Conservation (phyloP, 1,140 invertebrate species). For the Sycophaga agraensis region DNA sequence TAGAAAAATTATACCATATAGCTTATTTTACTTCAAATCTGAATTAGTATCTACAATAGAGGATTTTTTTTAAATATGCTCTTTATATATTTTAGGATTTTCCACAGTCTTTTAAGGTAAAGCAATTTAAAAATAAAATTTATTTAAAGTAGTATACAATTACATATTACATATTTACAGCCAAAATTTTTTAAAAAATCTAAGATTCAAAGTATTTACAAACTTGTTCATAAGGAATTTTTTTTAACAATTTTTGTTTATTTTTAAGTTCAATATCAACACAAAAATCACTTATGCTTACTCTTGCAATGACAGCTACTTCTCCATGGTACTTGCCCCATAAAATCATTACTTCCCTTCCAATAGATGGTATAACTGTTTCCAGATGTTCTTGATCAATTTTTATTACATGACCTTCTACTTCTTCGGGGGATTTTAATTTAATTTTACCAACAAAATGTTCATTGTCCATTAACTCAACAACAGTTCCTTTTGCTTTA, state of each 20-base stretch:
- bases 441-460: conserved; percentile 75
- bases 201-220: conserved; percentile 57
- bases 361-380: conserved; percentile 91
- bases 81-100: background rate
- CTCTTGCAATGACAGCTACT: conserved; percentile 67
- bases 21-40: background rate
- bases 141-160: background rate
- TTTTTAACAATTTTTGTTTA: conserved; percentile 65
- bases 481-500: conserved; percentile 85
- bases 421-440: conserved; percentile 70
- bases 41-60: background rate
- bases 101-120: background rate
- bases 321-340: conserved; percentile 82
- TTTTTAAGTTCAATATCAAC: conserved; percentile 68
- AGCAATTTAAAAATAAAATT: no score
- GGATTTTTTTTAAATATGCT: background rate
- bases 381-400: conserved; percentile 87
- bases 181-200: conserved; percentile 1
- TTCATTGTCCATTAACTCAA: conserved; percentile 73
- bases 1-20: background rate
- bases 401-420: conserved; percentile 67
- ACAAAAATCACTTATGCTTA: conserved; percentile 77
- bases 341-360: conserved; percentile 76
- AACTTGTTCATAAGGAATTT: conserved; percentile 74
- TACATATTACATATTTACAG: background rate